phyloP scores from a whole-genome alignment of 2,797 vertebrate genomes.

The Hemitrygon akajei region DNA sequence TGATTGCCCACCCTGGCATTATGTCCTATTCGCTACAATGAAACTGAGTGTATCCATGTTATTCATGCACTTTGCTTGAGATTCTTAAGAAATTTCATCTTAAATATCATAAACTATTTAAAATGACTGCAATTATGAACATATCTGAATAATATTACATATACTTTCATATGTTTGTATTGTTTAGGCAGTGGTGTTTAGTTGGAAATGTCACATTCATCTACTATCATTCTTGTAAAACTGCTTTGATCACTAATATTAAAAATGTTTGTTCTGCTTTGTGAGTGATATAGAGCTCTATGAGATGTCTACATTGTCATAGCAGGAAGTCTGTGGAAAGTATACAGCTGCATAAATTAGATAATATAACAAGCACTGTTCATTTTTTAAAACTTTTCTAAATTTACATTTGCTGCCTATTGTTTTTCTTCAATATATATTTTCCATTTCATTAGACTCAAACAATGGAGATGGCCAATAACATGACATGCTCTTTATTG shows the following conservation, averaged over 20 bases:
- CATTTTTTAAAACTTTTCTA: neutral
- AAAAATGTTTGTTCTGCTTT: neutral
- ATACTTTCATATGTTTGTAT: neutral
- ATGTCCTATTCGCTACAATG: too few relatives aligned
- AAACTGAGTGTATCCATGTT: too few relatives aligned
- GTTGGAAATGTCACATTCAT: neutral
- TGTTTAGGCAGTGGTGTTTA: neutral
- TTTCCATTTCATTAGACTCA: neutral
- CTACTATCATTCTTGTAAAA: neutral
- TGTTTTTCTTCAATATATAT: neutral
- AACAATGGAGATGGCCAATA: neutral
- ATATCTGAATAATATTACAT: neutral
- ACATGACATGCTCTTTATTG: neutral
- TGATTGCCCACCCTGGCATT: too few relatives aligned
- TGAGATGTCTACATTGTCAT: neutral
- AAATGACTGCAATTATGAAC: neutral
- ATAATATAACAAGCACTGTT: neutral
- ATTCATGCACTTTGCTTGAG: neutral
- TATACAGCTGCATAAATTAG: neutral
- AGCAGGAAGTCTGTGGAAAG: neutral
- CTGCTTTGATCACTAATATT: neutral
- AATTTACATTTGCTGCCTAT: neutral
- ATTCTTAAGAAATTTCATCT: neutral
- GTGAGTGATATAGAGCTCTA: neutral
- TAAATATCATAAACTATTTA: neutral